Conservation (phyloP, 2,888 invertebrate genomes). For the Tenthredo notha region DNA sequence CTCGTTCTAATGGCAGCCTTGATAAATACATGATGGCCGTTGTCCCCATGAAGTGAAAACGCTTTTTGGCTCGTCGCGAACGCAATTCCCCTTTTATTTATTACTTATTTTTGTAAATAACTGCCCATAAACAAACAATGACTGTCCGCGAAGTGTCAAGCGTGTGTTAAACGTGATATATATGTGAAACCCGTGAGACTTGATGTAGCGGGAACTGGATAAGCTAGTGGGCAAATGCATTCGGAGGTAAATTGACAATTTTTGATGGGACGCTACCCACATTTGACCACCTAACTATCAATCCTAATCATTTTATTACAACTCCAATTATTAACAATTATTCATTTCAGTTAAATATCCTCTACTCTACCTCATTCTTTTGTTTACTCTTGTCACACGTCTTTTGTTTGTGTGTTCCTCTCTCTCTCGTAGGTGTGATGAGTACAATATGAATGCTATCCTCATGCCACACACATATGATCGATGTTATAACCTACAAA, state of each 20-base stretch:
- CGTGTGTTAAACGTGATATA: conserved; percentile 47
- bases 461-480: conserved; percentile 53
- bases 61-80: conserved; percentile 59
- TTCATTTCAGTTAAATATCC: conserved; percentile 24
- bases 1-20: conserved; percentile 72
- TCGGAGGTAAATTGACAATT: conserved; percentile 75
- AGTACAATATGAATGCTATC: conserved; percentile 38
- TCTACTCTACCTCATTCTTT: conserved; percentile 36
- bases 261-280: conserved; percentile 71
- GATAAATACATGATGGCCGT: conserved; percentile 76
- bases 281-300: conserved; percentile 57
- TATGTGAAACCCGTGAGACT: conserved; percentile 45
- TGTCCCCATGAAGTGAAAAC: conserved; percentile 75
- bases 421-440: conserved; percentile 41
- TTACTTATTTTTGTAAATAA: conserved; percentile 53
- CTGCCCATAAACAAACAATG: conserved; percentile 44
- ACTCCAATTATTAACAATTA: neutral
- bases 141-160: conserved; percentile 47
- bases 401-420: conserved; percentile 49
- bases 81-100: conserved; percentile 52
- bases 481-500: conserved; percentile 51
- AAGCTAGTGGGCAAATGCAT: conserved; percentile 46
- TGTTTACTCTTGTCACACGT: conserved; percentile 52
- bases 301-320: conserved; percentile 11
- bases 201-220: conserved; percentile 48